Evolutionary conservation across 1,140 invertebrate genomes (phyloP), one percentile per base, ranked within the genome.

Genomic region (Heterodera carotae): DNA sequence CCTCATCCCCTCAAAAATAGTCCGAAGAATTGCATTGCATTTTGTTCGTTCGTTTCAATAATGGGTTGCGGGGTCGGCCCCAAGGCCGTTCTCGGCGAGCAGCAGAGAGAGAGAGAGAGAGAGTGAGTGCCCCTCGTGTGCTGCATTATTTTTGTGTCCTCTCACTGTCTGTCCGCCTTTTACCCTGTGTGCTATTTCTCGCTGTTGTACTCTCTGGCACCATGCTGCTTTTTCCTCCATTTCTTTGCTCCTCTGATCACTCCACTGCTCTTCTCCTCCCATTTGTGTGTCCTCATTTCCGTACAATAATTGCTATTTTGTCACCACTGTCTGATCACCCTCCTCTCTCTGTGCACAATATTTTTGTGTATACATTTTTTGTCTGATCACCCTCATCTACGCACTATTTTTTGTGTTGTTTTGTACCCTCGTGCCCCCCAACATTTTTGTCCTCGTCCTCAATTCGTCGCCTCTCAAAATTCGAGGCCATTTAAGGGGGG

Each of bases 391-490:
- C 43, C 22, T 48, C 3, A 34, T 43, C 68, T 39, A 34, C 33
- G 27, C 53, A 69, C 33, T 69, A 69, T 31, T 69, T 34, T 48
- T n/a, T 36, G 31, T n/a, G 2, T 22, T 22, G 10, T 48, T 33
- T 69, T 29, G 25, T 33, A 2, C 25, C n/a, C 4, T 53, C 59
- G 6, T 56, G 48, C 22, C 48, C 48, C 22, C 15, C 18, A n/a
- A n/a, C n/a, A n/a, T n/a, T 56, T 56, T 22, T 56, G 62, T 66
- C 62, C 29, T 66, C 62, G 62, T 34, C 33, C 33, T 66, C 62
- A 66, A 31, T 66, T 66, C 62, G 8, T 18, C 29, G 27, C 62
- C 62, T 22, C 62, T 66, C 62, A 66, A 66, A 62, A 66, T 31
- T 66, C 29, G 62, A 34, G 62, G 62, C 62, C 62, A 29, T 71